Evolutionary conservation across 2,797 vertebrate genomes (phyloP).

Genomic region (Odontamblyopus lacepedii): DNA sequence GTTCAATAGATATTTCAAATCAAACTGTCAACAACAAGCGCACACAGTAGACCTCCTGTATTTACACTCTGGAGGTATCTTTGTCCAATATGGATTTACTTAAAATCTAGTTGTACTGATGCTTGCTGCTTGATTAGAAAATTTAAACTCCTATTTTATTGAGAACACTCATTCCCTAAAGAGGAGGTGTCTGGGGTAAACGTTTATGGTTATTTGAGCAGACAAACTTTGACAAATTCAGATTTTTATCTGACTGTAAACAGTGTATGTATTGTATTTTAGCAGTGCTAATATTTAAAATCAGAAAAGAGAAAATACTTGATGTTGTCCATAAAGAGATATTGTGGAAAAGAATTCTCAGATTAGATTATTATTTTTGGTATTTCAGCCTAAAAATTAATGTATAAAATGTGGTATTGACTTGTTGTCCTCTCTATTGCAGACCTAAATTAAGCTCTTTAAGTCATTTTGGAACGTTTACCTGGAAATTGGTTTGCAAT

Average conservation of each 20-base stretch:
- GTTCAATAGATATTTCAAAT: conserved; percentile 10
- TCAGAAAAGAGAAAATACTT: conserved; percentile 45
- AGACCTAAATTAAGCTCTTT: conserved; percentile 8
- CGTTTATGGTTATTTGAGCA: conserved; percentile 24
- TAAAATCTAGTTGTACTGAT: conserved; percentile 21
- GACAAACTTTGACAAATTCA: conserved; percentile 33
- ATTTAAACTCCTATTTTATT: conserved; percentile 36
- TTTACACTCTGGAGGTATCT: not conserved
- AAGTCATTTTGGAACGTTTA: conserved; percentile 27
- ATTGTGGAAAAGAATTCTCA: conserved; percentile 33
- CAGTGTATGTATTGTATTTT: conserved; percentile 53
- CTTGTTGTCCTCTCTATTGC: not conserved
- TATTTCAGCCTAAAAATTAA: conserved; percentile 30
- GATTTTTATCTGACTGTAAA: conserved; percentile 46
- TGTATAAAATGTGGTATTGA: conserved; percentile 7
- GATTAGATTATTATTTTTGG: conserved; percentile 45
- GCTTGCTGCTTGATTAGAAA: conserved; percentile 41
- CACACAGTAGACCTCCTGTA: not conserved
- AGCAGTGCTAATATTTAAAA: conserved; percentile 48
- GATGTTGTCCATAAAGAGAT: conserved; percentile 36
- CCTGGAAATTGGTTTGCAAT: conserved; percentile 22
- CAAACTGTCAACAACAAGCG: not conserved
- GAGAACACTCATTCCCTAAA: conserved; percentile 43
- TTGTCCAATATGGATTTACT: conserved; percentile 11
- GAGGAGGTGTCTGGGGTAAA: conserved; percentile 23